phyloP scores from a whole-genome alignment of 2,113 vertebrate species.

The Peromyscus californicus region DNA sequence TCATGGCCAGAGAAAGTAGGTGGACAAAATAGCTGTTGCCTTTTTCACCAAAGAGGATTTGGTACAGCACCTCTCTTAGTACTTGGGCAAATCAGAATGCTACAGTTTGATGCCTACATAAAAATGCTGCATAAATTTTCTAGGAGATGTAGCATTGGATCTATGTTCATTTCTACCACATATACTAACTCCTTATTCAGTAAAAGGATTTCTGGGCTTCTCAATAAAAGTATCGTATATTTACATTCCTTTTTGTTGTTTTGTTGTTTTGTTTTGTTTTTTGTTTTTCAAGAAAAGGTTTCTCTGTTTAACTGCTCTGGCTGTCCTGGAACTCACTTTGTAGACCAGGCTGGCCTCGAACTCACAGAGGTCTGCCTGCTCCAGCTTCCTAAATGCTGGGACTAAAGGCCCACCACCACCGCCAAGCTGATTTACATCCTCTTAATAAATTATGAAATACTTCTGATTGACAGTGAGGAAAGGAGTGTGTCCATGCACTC shows the following conservation, averaged over 20 bases:
- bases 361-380: not conserved
- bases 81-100: not conserved
- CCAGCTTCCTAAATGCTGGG: not conserved
- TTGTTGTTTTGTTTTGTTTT: no score
- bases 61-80: not conserved
- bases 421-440: not conserved
- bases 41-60: constrained; percentile 41
- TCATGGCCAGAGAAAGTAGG: constrained; percentile 22
- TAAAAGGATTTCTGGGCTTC: not conserved
- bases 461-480: not conserved
- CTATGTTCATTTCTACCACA: not conserved
- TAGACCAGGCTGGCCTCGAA: not conserved
- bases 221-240: not conserved
- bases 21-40: constrained; percentile 51
- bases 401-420: not conserved
- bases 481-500: not conserved
- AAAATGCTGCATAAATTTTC: constrained; percentile 12
- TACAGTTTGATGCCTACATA: constrained; percentile 8
- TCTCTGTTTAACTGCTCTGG: not conserved
- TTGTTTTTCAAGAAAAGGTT: no score
- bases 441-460: constrained; percentile 29
- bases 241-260: not conserved
- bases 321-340: no score
- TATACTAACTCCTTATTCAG: constrained; percentile 37
- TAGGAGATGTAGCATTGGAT: not conserved